Percentiles rank a stretch among this genome's conserved stretches.
Conservation (phyloP, 2,888 invertebrate species). For the Anticlea derivata region DNA sequence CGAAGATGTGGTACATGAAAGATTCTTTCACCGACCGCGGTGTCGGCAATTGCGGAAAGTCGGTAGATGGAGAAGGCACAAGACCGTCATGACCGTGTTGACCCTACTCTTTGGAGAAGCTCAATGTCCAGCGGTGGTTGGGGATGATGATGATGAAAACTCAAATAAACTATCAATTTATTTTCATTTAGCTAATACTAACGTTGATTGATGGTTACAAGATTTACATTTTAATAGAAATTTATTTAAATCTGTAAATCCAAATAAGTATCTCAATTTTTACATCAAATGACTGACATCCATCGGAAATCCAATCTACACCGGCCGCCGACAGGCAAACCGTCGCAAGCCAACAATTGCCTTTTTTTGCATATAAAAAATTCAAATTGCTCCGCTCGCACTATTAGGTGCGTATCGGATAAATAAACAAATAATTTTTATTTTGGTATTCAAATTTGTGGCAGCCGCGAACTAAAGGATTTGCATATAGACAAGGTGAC, state of each 20-base stretch:
- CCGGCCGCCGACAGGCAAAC: conserved; percentile 45
- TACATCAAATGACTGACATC: conserved; percentile 54
- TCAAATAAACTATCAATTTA: not conserved
- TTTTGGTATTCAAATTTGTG: conserved; percentile 77
- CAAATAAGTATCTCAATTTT: conserved; percentile 32
- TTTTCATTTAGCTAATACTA: conserved; percentile 3
- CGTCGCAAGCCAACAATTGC: conserved; percentile 40
- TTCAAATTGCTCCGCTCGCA: conserved; percentile 53
- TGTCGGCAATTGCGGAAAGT: too few species aligned
- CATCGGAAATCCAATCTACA: conserved; percentile 63
- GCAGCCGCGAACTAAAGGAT: conserved; percentile 61
- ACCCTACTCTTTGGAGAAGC: too few species aligned
- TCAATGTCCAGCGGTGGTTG: too few species aligned
- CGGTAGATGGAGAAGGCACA: too few species aligned
- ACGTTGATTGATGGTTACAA: conserved; percentile 37
- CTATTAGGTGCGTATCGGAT: conserved; percentile 71
- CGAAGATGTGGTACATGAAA: too few species aligned
- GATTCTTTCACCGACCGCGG: too few species aligned
- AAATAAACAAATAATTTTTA: conserved; percentile 68
- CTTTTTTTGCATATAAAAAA: conserved; percentile 64
- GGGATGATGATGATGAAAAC: too few species aligned
- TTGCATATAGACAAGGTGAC: conserved; percentile 78
- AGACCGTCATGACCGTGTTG: too few species aligned
- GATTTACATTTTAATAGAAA: conserved; percentile 19
- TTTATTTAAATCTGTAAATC: conserved; percentile 19